Base-by-base conservation (phyloP, 2,797 vertebrate species). In the Nannoperca australis region DNA sequence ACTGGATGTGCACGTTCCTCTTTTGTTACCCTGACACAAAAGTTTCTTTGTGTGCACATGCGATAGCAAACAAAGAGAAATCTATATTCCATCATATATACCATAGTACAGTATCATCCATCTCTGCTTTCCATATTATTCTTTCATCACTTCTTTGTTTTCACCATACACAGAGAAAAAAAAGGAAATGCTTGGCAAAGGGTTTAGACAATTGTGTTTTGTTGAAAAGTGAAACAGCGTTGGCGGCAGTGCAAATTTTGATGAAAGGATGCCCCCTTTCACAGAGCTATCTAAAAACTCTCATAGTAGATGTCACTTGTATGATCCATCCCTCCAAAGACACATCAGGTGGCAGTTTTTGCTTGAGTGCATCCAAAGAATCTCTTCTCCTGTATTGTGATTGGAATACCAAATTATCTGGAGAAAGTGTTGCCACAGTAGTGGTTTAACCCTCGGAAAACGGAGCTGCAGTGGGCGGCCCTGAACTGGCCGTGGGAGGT, bases 21-120 rank as follows among this genome's bases (percentile, higher is more conserved):
- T 74, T 87, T 83, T 85, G 82, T 83, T 74, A 44, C 66, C 32
- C 49, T 42, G 22, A 24, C 20, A 78, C 78, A 75, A 80, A 80
- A 66, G 79, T 84, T 56, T 59, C 66, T 76, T 79, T 82, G 70
- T 82, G 58, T 11, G 24, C 74, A 56, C 14, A 22, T 81, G 24
- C 0, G 10, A 42, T 22, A 20, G 30, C 38, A 67, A 79, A 65
- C 66, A 78, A 71, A 69, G 62, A 47, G 18, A 54, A 47, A 51
- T 73, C 22, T 45, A 56, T 47, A 64, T 68, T 45, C 53, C 2
- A 30, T 71, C 59, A 22, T 30, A 50, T 64, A 51, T 72, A 58
- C 76, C 27, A 36, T 20, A 47, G 24, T 14, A 7, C 1, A 0
- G 2, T 15, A 55, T 67, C 47, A 9, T 61, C 30, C 27, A 15